Evolutionary conservation across 2,888 invertebrate species (phyloP), one percentile per base, ranked within the genome.

Genomic region (Ochropleura leucogaster): DNA sequence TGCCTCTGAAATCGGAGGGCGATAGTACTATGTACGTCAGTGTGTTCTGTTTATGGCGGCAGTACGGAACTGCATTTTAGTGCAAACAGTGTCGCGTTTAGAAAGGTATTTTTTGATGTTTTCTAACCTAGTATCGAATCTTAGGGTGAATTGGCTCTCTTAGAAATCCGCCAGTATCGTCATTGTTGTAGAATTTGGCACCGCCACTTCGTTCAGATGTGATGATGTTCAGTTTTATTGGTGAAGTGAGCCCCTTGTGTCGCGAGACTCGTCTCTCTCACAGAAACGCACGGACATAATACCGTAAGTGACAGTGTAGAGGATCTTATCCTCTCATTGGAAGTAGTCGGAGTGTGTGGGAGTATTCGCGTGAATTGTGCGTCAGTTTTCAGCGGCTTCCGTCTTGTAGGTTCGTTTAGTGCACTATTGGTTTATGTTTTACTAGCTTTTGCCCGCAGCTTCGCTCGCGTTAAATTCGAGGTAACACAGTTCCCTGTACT

Each of bases 301-400:
- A 30, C 30, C 30, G 30, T 30, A 30, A 30, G 30, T 30, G 30
- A 30, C 30, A 30, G 3, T 51, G 44, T 59, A n/a, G 62, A 18
- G 49, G 65, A 53, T 75, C 18, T 64, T 65, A 81, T 46, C 44
- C 40, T 9, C n/a, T 75, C 44, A 60, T 75, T 74, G 53, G 49
- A 65, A 74, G 75, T 65, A 76, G 59, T 30, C 76, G 44, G 53
- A 9, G 42, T 18, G 30, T 20, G 77, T 76, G 57, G 67, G 67
- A 59, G 68, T 18, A 64, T 68, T 67, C 44, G 47, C 47, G 40
- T 20, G 30, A 44, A 30, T 8, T 18, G 18, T 59, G 59, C 82
- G 78, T 60, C 68, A 60, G 68, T 18, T 80, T 63, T 8, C 51
- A 18, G 30, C n/a, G 47, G 55, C 12, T 67, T 67, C 40, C 46